These are phyloP conservation scores for Tipula confusa DNA, from an alignment of 2,888 invertebrate species.

Conservation along the genomic window DNA sequence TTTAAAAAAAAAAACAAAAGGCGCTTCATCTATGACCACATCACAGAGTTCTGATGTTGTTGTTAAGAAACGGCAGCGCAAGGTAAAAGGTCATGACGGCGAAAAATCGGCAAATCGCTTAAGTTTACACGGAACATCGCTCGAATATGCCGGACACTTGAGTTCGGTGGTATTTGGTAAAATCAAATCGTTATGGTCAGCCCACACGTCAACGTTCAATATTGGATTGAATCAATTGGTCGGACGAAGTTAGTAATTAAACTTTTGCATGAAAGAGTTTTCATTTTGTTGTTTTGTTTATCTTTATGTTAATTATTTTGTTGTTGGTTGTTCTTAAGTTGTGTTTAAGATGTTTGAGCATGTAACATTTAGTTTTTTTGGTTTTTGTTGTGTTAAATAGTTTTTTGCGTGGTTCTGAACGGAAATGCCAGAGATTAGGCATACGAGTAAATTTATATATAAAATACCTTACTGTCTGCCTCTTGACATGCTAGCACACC, in stretches of 20 bases:
- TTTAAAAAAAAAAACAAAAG: constrained; percentile 30
- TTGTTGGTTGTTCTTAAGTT: not conserved
- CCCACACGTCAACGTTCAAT: constrained; percentile 67
- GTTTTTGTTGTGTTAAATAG: not conserved
- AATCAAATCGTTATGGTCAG: constrained; percentile 83
- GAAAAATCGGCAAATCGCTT: constrained; percentile 43
- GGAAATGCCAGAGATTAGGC: not conserved
- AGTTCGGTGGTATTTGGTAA: constrained; percentile 69
- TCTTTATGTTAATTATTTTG: not conserved
- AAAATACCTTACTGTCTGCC: not conserved
- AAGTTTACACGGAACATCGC: constrained; percentile 47
- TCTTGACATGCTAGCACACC: not conserved
- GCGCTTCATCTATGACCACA: constrained; percentile 42
- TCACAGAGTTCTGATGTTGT: constrained; percentile 44
- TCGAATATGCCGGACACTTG: constrained; percentile 46
- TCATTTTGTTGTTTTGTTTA: constrained; percentile 27
- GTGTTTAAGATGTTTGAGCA: not conserved
- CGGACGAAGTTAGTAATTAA: constrained; percentile 54
- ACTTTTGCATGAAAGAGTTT: constrained; percentile 30
- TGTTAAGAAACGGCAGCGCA: constrained; percentile 12
- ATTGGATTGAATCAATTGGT: constrained; percentile 77
- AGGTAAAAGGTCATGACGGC: not conserved
- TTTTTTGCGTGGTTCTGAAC: not conserved
- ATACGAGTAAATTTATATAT: no score
- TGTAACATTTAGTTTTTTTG: not conserved